phyloP scores from a whole-genome alignment of 2,113 vertebrate genomes.

The Zapus hudsonius region DNA sequence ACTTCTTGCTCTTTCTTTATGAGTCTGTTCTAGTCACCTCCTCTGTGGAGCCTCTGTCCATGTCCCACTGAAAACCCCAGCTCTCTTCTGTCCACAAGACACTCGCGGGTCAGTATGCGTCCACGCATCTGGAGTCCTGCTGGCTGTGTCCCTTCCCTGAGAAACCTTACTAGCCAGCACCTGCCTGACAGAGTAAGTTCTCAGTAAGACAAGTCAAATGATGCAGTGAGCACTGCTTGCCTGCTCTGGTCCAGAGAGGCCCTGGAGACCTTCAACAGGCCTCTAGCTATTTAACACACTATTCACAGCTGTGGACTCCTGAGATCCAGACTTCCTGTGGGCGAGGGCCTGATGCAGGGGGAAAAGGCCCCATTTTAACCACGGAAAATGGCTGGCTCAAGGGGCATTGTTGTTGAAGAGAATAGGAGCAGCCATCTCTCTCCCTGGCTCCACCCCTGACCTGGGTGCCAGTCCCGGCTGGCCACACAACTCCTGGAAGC shows the following conservation, averaged over 20 bases:
- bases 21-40: background rate
- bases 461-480: conserved; percentile 60
- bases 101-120: too few species aligned
- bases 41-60: background rate
- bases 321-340: conserved; percentile 67
- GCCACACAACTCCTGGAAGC: conserved; percentile 74
- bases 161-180: background rate
- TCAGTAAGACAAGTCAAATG: too few species aligned
- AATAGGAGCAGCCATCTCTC: conserved; percentile 50
- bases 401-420: conserved; percentile 65
- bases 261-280: background rate
- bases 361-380: conserved; percentile 33
- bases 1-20: background rate
- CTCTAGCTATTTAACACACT: conserved; percentile 37
- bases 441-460: conserved; percentile 40
- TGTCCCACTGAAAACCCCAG: background rate
- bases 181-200: conserved; percentile 2
- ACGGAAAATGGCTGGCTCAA: conserved; percentile 58
- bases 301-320: conserved; percentile 59
- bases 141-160: background rate
- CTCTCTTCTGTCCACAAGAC: too few species aligned
- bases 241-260: background rate
- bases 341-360: conserved; percentile 5
- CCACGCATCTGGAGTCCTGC: too few species aligned
- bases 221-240: background rate